Conservation (phyloP, 1,140 invertebrate species). For the Ctenoplectra terminalis region DNA sequence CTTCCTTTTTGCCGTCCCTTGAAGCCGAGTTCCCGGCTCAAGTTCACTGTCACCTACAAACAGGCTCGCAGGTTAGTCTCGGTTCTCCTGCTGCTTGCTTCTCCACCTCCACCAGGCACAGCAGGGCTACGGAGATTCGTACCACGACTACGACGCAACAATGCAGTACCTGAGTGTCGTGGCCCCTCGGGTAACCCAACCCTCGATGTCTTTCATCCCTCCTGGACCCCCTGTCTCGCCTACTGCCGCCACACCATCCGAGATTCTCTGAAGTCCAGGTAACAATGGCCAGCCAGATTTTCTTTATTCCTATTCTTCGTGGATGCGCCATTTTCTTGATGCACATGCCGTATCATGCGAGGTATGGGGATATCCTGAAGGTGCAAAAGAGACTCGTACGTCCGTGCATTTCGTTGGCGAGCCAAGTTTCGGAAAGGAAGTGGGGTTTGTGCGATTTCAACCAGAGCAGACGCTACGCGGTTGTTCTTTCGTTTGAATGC, state of each 20-base stretch:
- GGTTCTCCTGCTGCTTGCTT: constrained; percentile 9
- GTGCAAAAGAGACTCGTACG: constrained; percentile 20
- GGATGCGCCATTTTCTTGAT: constrained; percentile 56
- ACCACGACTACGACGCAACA: constrained; percentile 57
- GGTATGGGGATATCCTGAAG: constrained; percentile 35
- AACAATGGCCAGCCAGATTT: constrained; percentile 61
- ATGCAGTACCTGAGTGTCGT: constrained; percentile 64
- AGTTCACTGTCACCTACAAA: constrained; percentile 62
- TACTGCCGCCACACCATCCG: constrained; percentile 47
- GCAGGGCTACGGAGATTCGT: constrained; percentile 27
- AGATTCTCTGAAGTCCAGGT: constrained; percentile 46
- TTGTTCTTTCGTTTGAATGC: neutral
- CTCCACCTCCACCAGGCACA: constrained; percentile 18
- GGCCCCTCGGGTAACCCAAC: constrained; percentile 61
- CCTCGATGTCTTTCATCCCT: constrained; percentile 65
- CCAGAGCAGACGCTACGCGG: neutral
- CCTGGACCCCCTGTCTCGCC: constrained; percentile 55
- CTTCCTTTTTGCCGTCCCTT: constrained; percentile 35
- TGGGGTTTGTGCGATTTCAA: constrained; percentile 24
- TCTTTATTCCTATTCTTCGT: constrained; percentile 50
- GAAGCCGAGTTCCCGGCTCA: constrained; percentile 55
- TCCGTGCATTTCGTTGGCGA: neutral
- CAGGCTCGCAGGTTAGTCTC: constrained; percentile 51
- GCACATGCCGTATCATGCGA: constrained; percentile 53
- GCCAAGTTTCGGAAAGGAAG: neutral